Evolutionary conservation across 1,140 invertebrate species (phyloP), one percentile per base, ranked within the genome.

Genomic region (Acromyrmex charruanus): DNA sequence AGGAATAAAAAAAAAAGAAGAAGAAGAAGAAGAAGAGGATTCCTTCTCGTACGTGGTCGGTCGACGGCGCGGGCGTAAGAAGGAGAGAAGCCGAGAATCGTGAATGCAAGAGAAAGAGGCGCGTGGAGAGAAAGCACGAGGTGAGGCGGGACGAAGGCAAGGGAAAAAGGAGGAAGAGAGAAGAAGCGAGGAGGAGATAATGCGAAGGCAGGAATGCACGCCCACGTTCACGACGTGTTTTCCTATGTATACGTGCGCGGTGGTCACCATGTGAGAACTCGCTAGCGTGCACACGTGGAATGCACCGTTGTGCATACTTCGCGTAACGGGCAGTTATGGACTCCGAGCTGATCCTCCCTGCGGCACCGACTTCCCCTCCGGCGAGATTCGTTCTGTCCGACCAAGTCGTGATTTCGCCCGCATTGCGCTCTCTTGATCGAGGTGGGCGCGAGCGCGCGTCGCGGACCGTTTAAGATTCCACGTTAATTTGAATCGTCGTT

Each of bases 161-260:
- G 58, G 28, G 51, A 14, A 87, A 59, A 75, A 53, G 80, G 65
- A 81, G 69, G 86, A 61, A 82, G 59, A 85, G 44, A 72, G 65
- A 72, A 75, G 65, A 80, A 81, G 84, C 66, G 74, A 49, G 88
- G 82, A 88, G 88, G 80, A 94, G 94, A 95, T 94, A 95, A 93
- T 94, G 92, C 92, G 92, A 94, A 90, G 92, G 91, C 92, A 92
- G 94, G 94, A 95, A 95, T 94, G 93, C 91, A 94, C 92, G 93
- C 94, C 94, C 93, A 94, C 94, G 94, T 94, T 92, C 92, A 72
- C 91, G 89, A 92, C 91, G 93, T 94, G 91, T 94, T 94, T 94
- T 92, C 91, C 92, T 93, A 91, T 72, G 92, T 94, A 93, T 55
- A 21, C 91, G 93, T 93, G 91, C 93, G 87, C 55, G 87, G 59